Evolutionary conservation across 2,888 invertebrate genomes (phyloP).

Genomic region (Calameuta idolon): DNA sequence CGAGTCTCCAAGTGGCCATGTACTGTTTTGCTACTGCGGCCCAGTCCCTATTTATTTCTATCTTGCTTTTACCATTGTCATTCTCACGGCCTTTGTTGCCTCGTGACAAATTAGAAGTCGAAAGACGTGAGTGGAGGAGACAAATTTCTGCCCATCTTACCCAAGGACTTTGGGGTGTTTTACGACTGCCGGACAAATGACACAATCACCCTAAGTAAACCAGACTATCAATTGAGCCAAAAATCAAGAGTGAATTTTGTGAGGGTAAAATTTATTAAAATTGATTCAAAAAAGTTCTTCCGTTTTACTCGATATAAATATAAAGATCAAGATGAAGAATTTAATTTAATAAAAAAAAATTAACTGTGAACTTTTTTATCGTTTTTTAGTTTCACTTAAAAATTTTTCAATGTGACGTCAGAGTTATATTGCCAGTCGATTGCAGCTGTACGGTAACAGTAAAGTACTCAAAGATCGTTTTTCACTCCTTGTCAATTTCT

Average conservation of each 20-base stretch:
- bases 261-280: not conserved
- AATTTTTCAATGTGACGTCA: not conserved
- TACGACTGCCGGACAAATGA: not conserved
- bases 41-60: not conserved
- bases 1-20: conserved; percentile 7
- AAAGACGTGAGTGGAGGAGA: conserved; percentile 28
- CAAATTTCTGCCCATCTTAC: conserved; percentile 29
- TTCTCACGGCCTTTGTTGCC: conserved; percentile 38
- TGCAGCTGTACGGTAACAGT: not conserved
- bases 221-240: not conserved
- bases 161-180: not conserved
- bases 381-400: no score
- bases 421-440: not conserved
- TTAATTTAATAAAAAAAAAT: no score
- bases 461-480: not conserved
- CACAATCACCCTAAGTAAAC: not conserved
- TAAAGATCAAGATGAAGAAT: not conserved
- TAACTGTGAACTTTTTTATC: no score
- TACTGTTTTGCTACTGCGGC: not conserved
- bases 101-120: conserved; percentile 53
- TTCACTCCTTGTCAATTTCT: not conserved
- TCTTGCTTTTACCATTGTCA: not conserved
- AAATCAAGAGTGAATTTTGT: not conserved
- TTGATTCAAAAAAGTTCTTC: not conserved
- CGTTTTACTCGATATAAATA: not conserved